These are phyloP conservation scores for Lysiphlebus fabarum DNA, from an alignment of 1,140 invertebrate species.

Conservation along the genomic window DNA sequence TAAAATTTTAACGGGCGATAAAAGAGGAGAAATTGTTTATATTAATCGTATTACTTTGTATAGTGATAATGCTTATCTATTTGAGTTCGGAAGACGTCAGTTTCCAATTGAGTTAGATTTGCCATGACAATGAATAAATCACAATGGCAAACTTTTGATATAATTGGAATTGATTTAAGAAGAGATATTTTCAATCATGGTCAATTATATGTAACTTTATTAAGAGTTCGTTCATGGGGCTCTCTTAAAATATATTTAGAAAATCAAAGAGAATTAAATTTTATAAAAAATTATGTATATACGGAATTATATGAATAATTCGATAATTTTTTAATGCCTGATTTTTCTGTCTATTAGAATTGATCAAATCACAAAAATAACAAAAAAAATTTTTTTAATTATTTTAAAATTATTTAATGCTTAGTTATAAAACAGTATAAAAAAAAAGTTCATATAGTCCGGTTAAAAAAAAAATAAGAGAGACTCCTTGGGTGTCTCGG, in stretches of 20 bases:
- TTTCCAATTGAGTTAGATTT: constrained; percentile 47
- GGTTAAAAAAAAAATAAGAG: no score
- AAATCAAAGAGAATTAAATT: neutral
- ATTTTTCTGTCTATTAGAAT: no score
- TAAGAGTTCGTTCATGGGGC: constrained; percentile 20
- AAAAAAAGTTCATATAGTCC: no score
- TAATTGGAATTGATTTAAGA: constrained; percentile 39
- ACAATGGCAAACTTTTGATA: constrained; percentile 31
- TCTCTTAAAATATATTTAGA: constrained; percentile 8
- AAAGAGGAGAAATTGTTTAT: constrained; percentile 19
- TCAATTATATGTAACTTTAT: constrained; percentile 37
- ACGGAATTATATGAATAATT: neutral
- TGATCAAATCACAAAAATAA: no score
- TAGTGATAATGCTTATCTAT: constrained; percentile 21
- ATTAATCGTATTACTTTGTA: constrained; percentile 13
- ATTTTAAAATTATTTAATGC: no score
- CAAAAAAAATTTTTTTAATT: no score
- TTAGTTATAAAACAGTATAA: no score
- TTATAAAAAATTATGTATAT: constrained; percentile 6
- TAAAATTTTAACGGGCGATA: constrained; percentile 21
- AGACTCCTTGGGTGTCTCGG: no score
- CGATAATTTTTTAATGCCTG: no score
- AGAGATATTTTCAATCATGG: constrained; percentile 33
- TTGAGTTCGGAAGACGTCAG: constrained; percentile 26
- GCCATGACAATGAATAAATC: constrained; percentile 48